Base-by-base conservation (phyloP, 2,797 vertebrate species). In the Gobio occitaniae region DNA sequence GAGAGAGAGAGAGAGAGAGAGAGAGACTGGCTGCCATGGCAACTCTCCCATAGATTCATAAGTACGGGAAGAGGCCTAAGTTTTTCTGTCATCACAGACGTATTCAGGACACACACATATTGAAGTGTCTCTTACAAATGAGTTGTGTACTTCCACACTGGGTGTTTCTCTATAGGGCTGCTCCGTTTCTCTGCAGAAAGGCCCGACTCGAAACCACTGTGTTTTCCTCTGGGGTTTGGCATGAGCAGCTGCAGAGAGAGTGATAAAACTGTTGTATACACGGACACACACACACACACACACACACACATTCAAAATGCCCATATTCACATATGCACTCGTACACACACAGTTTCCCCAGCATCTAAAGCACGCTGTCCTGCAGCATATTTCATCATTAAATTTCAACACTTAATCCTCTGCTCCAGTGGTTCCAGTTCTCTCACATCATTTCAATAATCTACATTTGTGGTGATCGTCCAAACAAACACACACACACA, bases 301-400 rank as follows among this genome's bases (percentile, higher is more conserved):
- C n/a, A n/a, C n/a, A n/a, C n/a, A n/a, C n/a, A n/a, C n/a, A n/a
- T 17, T 69, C 48, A 75, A 88, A 86, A 84, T 86, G 78, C 74
- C 71, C 78, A 84, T 80, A 84, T 74, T 84, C 87, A 87, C 84
- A 87, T 84, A 38, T 85, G 79, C 81, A 59, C 36, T 61, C 59
- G 66, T 36, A 72, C 78, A 52, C 63, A 87, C 86, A 82, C 86
- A 6, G 25, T 47, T 77, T 84, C 38, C 54, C 32, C 38, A 50
- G 48, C 21, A 68, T 86, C 78, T 36, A 50, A 79, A 91, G 86
- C 76, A 85, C 76, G 71, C 77, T 41, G 69, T 93, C 91, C 92
- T 90, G 87, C 89, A 93, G 92, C 93, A 95, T 95, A 95, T 95
- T 95, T 96, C 95, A 96, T 95, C 94, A 95, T 96, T 95, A 95